Base-by-base conservation (phyloP, 1,140 invertebrate species). In the Saccostrea glomerata region DNA sequence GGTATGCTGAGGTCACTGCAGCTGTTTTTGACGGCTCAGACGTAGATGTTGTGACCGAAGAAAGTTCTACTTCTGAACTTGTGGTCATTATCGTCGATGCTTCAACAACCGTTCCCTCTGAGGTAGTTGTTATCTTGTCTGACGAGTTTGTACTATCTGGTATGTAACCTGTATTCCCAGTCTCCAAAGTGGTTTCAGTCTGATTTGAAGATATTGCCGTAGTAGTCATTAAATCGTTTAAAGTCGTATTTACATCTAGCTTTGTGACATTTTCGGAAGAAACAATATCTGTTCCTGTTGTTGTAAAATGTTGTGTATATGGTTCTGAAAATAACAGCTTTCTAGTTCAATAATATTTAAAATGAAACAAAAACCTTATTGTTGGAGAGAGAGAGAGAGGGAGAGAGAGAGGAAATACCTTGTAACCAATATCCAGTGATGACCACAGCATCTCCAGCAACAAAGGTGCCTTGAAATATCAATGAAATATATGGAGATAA, bases 371-470 rank as follows among this genome's bases (percentile, higher is more conserved):
- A 47, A 47, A 47, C 9, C 47, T 47, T 36, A 1, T 0, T 36
- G 30, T 36, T 36, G 2, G 47, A 47, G 47, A 47, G 47, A 47
- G 47, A 47, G 47, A 47, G 47, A 47, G 47, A 47, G 47, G 6
- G 47, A 47, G 47, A 47, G 9, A 47, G 47, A 47, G 47, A 47
- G 47, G 5, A 2, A 47, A 6, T 13, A 77, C 70, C 25, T 77
- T 36, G 25, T 36, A 77, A 36, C 70, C 70, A 77, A 36, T 30
- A 77, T 77, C 70, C 70, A 30, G 70, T 77, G 23, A 77, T 30
- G 4, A 30, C 70, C 15, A 6, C 12, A 30, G 70, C 70, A 30
- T 77, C 70, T 36, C 70, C 70, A 15, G 23, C 15, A 9, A 77
- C 70, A 77, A 77, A 77, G 1, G 6, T 63, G n/a, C 58, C 58